A percentile compares a stretch with the other conserved stretches of the same genome.
phyloP scores from a whole-genome alignment of 2,113 vertebrate genomes.

The Phyllostomus hastatus region DNA sequence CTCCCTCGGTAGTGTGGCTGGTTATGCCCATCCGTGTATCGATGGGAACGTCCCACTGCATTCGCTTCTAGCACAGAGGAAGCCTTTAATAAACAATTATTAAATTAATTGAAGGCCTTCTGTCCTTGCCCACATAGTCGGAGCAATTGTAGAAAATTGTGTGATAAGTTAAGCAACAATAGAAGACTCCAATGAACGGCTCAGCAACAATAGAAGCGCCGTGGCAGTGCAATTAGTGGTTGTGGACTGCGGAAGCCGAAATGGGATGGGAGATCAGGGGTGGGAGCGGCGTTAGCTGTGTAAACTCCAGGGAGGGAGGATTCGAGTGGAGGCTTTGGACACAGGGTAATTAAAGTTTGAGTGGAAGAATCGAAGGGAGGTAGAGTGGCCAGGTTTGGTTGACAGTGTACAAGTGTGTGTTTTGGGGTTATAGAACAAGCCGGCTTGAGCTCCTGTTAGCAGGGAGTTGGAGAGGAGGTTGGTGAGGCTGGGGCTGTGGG shows the following conservation, averaged over 20 bases:
- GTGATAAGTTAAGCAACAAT: not conserved
- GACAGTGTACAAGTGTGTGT: not conserved
- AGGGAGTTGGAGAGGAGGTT: not conserved
- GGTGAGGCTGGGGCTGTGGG: not conserved
- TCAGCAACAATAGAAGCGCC: not conserved
- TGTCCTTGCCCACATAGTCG: not conserved
- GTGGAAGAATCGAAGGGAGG: not conserved
- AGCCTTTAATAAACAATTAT: not conserved
- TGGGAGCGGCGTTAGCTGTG: not conserved
- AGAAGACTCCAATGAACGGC: not conserved
- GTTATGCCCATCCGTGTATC: not conserved
- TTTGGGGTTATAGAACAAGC: not conserved
- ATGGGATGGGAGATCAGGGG: not conserved
- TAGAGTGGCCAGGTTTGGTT: not conserved
- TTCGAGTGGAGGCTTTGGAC: not conserved
- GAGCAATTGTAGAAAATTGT: not conserved
- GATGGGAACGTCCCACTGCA: not conserved
- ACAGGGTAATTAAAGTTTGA: not conserved
- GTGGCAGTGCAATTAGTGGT: rapidly evolving
- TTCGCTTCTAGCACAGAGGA: not conserved
- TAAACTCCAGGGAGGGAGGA: not conserved
- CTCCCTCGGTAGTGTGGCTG: not conserved
- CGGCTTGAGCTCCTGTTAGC: not conserved
- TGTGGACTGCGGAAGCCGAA: not conserved
- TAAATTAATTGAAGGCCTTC: not conserved